phyloP scores from a whole-genome alignment of 2,113 vertebrate genomes.

The Mesoclemmys tuberculata region DNA sequence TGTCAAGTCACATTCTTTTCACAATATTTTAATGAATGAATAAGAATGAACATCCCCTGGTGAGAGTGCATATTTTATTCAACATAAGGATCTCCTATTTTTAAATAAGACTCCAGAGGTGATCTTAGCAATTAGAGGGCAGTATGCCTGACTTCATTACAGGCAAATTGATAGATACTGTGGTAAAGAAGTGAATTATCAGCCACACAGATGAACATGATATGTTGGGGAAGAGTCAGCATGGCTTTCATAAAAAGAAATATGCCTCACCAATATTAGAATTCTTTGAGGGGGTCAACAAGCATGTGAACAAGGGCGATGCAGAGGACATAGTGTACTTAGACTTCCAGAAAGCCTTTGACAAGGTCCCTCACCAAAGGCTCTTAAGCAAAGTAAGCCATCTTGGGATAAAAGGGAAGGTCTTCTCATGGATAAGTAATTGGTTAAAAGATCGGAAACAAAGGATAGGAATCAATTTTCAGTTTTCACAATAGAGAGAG shows the following conservation, averaged over 20 bases:
- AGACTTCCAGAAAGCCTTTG: not conserved
- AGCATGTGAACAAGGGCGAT: not conserved
- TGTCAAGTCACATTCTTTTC: constrained; percentile 51
- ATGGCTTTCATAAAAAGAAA: not conserved
- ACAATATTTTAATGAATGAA: constrained; percentile 21
- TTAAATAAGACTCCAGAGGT: not conserved
- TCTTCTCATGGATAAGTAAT: not conserved
- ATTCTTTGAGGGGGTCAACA: not conserved
- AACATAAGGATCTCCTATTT: not conserved
- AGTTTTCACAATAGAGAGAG: not conserved
- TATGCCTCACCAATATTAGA: not conserved
- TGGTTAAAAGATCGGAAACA: not conserved
- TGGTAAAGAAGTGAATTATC: not conserved
- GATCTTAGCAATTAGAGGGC: not conserved
- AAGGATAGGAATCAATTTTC: not conserved
- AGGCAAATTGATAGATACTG: not conserved
- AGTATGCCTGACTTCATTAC: not conserved
- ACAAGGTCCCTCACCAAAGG: not conserved
- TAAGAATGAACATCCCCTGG: constrained; percentile 1
- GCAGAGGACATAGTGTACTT: not conserved
- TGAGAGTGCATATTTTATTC: not conserved
- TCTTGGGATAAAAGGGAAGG: not conserved
- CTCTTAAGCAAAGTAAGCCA: not conserved
- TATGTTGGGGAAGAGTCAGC: not conserved
- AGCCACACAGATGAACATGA: not conserved